phyloP scores from a whole-genome alignment of 2,888 invertebrate species.

The Anodontia alba region DNA sequence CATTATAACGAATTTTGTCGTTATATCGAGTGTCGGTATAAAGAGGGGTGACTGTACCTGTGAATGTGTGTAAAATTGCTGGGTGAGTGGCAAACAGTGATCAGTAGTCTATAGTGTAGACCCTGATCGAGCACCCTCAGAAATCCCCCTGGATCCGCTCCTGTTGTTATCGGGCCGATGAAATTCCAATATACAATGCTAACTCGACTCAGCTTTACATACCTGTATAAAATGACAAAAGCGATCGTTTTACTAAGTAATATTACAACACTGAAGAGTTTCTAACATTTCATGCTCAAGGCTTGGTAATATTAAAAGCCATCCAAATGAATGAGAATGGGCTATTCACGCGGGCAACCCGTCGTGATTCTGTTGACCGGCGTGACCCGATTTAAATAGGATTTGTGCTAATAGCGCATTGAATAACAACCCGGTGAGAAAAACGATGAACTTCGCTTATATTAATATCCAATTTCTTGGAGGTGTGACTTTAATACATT shows the following conservation, averaged over 20 bases:
- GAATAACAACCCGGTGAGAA: constrained; percentile 38
- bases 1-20: no score
- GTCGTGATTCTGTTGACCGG: constrained; percentile 27
- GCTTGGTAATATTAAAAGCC: constrained; percentile 7
- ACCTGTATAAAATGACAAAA: no score
- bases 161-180: no score
- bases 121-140: no score
- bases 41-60: no score
- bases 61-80: no score
- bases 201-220: no score
- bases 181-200: no score
- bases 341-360: constrained; percentile 17
- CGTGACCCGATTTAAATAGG: constrained; percentile 22
- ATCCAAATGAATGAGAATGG: constrained; percentile 4
- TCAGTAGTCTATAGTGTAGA: no score
- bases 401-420: constrained; percentile 30
- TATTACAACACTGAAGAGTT: not conserved
- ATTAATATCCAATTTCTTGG: constrained; percentile 55
- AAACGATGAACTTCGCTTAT: constrained; percentile 27
- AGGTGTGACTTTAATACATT: constrained; percentile 29
- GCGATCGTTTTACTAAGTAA: not conserved
- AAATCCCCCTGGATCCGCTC: no score
- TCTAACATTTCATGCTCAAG: constrained; percentile 1
- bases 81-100: no score
- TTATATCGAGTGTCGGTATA: no score